Conservation (phyloP, 2,113 vertebrate species). For the Mustela lutreola region DNA sequence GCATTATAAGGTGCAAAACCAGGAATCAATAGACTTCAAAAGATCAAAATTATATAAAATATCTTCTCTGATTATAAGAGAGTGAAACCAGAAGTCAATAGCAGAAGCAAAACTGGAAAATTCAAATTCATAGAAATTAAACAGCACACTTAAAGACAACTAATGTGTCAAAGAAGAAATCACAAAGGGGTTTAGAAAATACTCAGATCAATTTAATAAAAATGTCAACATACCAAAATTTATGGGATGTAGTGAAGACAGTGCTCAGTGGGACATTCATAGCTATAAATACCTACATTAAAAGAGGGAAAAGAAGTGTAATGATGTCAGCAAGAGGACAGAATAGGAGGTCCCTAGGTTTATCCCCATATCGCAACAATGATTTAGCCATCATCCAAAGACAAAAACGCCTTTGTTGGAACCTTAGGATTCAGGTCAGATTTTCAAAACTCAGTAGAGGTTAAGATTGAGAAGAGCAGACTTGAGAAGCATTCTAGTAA, state of each 20-base stretch:
- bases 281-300: background rate
- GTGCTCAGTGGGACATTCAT: background rate
- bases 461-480: background rate
- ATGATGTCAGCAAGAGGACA: background rate
- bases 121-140: background rate
- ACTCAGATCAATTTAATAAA: background rate
- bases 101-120: background rate
- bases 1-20: background rate
- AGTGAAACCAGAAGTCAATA: background rate
- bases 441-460: background rate
- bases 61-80: background rate
- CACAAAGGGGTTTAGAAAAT: background rate
- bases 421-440: background rate
- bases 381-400: background rate
- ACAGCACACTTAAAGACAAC: background rate
- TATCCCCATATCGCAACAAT: background rate
- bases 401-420: background rate
- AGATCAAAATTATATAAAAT: background rate
- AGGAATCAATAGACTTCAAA: background rate
- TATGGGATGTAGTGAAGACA: background rate
- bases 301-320: background rate
- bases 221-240: background rate
- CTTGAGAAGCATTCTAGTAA: background rate
- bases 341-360: background rate
- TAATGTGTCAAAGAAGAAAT: background rate